Evolutionary conservation across 1,140 invertebrate species (phyloP).

Genomic region (Saccostrea echinata): DNA sequence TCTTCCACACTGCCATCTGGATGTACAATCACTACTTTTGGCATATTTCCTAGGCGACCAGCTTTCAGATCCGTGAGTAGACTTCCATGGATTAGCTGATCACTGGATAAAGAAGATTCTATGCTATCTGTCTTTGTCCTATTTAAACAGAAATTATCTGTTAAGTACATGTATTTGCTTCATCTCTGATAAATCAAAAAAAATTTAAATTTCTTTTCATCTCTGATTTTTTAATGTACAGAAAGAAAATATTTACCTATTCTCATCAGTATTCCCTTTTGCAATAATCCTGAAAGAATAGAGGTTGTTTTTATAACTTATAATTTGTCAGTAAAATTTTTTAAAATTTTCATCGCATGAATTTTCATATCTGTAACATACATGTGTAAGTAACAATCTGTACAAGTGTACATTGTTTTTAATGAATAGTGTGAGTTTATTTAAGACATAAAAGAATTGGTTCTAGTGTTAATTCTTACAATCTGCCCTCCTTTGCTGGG

Average conservation of each 20-base stretch:
- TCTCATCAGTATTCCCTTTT: neutral
- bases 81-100: constrained; percentile 71
- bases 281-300: neutral
- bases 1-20: constrained; percentile 75
- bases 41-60: constrained; percentile 71
- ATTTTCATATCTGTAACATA: too few species aligned
- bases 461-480: constrained; percentile 86
- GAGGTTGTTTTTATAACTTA: neutral
- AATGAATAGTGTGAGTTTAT: too few species aligned
- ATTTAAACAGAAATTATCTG: neutral
- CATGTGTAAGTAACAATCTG: too few species aligned
- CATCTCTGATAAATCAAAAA: too few species aligned
- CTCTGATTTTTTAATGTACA: neutral
- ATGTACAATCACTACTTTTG: constrained; percentile 76
- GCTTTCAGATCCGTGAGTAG: constrained; percentile 72
- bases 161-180: neutral
- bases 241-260: constrained; percentile 2
- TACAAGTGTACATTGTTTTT: too few species aligned
- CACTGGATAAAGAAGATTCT: constrained; percentile 60
- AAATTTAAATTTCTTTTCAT: neutral
- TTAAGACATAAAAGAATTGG: neutral
- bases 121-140: constrained; percentile 3
- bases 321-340: neutral
- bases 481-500: constrained; percentile 93
- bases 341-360: neutral